Base-by-base conservation (phyloP, 1,140 invertebrate species). In the Pristionchus pacificus region DNA sequence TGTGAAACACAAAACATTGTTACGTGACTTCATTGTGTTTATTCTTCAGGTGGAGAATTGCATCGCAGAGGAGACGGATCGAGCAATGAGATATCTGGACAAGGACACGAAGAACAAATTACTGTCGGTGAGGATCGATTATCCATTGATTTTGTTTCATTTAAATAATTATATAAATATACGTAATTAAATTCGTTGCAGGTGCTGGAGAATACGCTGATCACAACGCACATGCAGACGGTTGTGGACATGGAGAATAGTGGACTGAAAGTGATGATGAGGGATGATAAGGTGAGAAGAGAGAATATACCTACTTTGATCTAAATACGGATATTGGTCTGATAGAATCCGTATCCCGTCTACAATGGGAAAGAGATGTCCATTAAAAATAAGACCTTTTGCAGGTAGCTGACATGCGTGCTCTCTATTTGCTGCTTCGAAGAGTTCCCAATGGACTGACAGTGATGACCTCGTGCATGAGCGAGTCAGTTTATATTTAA, bases 241-340 rank as follows among this genome's bases (percentile, higher is more conserved):
- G 96, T 99, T 81, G 93, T 97, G 25, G 93, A 97, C 86, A 98
- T 99, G 95, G 95, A 97, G 86, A 98, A 98, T 85, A 95, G 93
- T 72, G 96, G 96, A 70, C 95, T 99, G 65, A 93, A 97, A 58
- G 92, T 97, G 84, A 98, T 98, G 96, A 87, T 99, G 74, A 92
- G 93, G 86, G 94, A 97, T 85, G 91, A 95, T 76, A 96, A 95
- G 33, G 28, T 71, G 6, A 59, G 30, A 33, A 55, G n/a, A 28
- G 27, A 6, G 32, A 24, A 61, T n/a, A n/a, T n/a, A n/a, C n/a
- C n/a, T n/a, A n/a, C n/a, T n/a, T n/a, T n/a, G n/a, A n/a, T n/a
- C n/a, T n/a, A n/a, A n/a, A n/a, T n/a, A n/a, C n/a, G n/a, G n/a
- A n/a, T n/a, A n/a, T n/a, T n/a, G n/a, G n/a, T n/a, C n/a, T n/a